Percentiles rank a stretch among this genome's conserved stretches.
phyloP scores from a whole-genome alignment of 2,888 invertebrate genomes.

The Lasioglossum pauxillum region DNA sequence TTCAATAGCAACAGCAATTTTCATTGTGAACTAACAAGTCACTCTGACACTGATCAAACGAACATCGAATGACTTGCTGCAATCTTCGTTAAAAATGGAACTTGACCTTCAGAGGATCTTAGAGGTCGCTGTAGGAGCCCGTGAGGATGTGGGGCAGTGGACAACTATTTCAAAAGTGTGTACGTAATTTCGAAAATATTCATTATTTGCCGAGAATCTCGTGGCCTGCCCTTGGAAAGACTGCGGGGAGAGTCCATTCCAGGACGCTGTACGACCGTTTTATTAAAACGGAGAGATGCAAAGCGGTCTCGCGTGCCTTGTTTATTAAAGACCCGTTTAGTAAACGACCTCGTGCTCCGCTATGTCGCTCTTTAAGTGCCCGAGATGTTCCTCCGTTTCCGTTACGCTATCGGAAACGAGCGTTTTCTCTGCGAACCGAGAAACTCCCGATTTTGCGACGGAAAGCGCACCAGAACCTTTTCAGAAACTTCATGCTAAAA shows the following conservation, averaged over 20 bases:
- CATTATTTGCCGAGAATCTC: neutral
- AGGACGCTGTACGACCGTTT: neutral
- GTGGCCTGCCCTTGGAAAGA: neutral
- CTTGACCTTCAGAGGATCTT: neutral
- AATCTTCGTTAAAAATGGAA: neutral
- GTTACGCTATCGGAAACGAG: neutral
- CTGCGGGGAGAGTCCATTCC: neutral
- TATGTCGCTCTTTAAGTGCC: constrained; percentile 6
- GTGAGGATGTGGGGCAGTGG: neutral
- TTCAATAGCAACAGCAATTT: too few species aligned
- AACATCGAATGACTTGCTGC: too few species aligned
- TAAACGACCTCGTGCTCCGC: constrained; percentile 2
- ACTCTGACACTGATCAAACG: too few species aligned
- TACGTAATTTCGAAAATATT: neutral
- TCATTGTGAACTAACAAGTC: too few species aligned
- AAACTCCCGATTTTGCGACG: neutral
- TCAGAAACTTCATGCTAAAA: neutral
- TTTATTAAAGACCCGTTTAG: constrained; percentile 24
- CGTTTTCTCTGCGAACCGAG: neutral
- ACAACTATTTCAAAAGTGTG: neutral
- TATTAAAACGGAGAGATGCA: constrained; percentile 20
- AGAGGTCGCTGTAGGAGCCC: neutral
- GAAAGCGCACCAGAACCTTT: neutral
- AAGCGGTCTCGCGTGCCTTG: constrained; percentile 6
- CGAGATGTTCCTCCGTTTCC: neutral